These are phyloP conservation scores for Grantiella picta DNA, from an alignment of 2,113 vertebrate genomes.

Conservation along the genomic window DNA sequence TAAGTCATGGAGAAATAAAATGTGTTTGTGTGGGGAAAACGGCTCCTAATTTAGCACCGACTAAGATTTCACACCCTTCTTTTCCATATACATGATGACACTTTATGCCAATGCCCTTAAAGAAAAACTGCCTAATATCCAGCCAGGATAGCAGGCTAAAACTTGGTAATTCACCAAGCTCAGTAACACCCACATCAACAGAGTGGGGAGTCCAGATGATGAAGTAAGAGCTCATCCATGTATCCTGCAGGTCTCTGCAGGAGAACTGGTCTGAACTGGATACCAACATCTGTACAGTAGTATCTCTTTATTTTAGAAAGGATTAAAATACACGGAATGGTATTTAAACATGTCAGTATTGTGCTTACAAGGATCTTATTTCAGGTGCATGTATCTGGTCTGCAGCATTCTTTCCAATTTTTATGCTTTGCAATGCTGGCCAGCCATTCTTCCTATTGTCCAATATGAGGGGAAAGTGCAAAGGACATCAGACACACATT, in stretches of 20 bases:
- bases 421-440: background rate
- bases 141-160: background rate
- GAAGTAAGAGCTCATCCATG: background rate
- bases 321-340: background rate
- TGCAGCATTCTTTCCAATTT: background rate
- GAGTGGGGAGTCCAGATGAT: background rate
- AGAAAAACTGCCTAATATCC: background rate
- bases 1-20: background rate
- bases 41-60: background rate
- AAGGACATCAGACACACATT: background rate
- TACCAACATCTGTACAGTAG: background rate
- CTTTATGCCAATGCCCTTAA: background rate
- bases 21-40: background rate
- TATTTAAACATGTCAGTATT: background rate
- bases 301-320: background rate
- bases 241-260: background rate
- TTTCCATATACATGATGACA: background rate
- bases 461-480: background rate
- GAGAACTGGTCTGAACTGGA: background rate
- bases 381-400: background rate
- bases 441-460: background rate
- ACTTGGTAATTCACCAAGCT: background rate
- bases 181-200: accelerated
- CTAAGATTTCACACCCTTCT: background rate
- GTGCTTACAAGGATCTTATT: background rate